Base-by-base conservation (phyloP, 2,113 vertebrate genomes). In the Malurus cyaneus region DNA sequence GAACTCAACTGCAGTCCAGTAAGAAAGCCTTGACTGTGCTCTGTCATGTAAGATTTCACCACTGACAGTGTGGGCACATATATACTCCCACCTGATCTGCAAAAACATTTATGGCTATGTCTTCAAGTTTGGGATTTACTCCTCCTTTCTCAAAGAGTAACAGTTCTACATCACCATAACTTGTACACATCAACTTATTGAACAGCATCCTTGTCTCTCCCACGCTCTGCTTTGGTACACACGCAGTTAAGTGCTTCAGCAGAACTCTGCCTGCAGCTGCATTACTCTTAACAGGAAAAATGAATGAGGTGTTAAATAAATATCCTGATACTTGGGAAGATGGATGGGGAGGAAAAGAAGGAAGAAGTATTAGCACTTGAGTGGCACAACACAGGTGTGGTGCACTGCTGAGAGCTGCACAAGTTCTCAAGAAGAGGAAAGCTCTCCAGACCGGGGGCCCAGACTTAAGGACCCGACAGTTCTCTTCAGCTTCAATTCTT, bases 261-360 rank as follows among this genome's bases (percentile, higher is more conserved):
- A 91, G 82, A 88, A 60, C 39, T 69, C 65, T 76, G 65, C 64
- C 39, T 57, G 61, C 69, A 93, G 89, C 74, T 96, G 88, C 69
- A 65, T 60, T 90, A 73, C 60, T 96, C 84, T 64, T 66, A 85
- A 73, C 80, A 74, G 74, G 73, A 91, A 93, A 89, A 96, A 94
- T 61, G 54, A 94, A 94, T 87, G 80, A 92, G 62, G 79, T 91
- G 91, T 94, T 93, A 94, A 84, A 91, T 69, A 97, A 93, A 94
- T 94, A 95, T 62, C 85, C 62, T 85, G 61, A 85, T 94, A 77
- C 74, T 80, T 86, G 47, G 60, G 29, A 91, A 88, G 88, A 92
- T 67, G 49, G 44, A 94, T 61, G 54, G 64, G 24, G 28, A 80
- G 80, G 50, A 94, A 78, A 81, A 70, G 29, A 85, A 91, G 66